These are phyloP conservation scores for Sebastiscus tertius DNA, from an alignment of 2,797 vertebrate genomes.

Conservation along the genomic window DNA sequence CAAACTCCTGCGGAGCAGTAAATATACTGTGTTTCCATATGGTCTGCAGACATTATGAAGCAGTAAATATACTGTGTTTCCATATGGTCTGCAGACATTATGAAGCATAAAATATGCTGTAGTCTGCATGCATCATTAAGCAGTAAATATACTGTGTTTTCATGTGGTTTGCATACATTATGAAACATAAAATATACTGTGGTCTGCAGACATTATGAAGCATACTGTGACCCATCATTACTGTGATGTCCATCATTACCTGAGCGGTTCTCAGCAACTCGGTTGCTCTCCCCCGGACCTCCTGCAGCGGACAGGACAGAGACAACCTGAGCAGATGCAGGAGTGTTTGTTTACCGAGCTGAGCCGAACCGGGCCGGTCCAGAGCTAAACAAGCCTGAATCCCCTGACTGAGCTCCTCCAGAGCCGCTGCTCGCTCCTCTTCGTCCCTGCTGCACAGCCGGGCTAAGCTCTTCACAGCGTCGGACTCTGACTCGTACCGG, in stretches of 20 bases:
- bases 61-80: no score
- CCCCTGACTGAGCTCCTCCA: conserved; percentile 71
- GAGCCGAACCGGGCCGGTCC: conserved; percentile 46
- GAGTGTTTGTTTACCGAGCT: conserved; percentile 65
- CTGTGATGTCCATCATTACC: conserved; percentile 53
- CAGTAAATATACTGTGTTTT: no score
- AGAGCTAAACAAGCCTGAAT: conserved; percentile 52
- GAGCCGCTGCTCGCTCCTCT: conserved; percentile 69
- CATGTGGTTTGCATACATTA: no score
- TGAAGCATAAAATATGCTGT: no score
- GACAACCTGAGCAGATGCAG: conserved; percentile 77
- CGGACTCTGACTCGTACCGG: conserved; percentile 56
- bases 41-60: no score
- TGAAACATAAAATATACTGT: no score
- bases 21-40: no score
- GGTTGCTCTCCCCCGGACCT: conserved; percentile 61
- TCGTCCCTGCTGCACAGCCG: conserved; percentile 77
- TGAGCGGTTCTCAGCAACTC: conserved; percentile 74
- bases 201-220: no score
- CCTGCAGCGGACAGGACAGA: conserved; percentile 74
- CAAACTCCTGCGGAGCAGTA: no score
- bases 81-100: no score
- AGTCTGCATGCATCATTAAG: no score
- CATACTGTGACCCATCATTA: no score
- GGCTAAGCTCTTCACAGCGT: conserved; percentile 54